Evolutionary conservation across 2,888 invertebrate genomes (phyloP), one percentile per base, ranked within the genome.

Genomic region (Oscheius onirici): DNA sequence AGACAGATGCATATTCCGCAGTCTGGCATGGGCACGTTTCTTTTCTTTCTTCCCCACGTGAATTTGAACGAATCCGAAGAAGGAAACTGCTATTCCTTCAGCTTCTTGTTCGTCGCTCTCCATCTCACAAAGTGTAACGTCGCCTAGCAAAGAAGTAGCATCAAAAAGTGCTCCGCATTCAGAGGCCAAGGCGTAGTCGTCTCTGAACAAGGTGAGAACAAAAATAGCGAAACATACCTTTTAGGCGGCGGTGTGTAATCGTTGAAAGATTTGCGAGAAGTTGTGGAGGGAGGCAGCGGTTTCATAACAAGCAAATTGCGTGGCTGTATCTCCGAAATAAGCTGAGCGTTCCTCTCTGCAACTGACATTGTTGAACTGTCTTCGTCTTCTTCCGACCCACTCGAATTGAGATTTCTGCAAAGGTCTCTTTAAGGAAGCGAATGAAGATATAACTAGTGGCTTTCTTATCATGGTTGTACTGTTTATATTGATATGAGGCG

Each of bases 1-100:
- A 11, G 77, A 73, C 40, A 85, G 61, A 60, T 81, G 75, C 72
- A 81, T 79, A 68, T 77, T 72, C n/a, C 80, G 76, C 17, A 85
- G 73, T 13, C 79, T 67, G 11, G 76, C 71, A 41, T 76, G 74
- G 0, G 72, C 52, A 5, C 73, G 40, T 40, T 71, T 71, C 49
- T 46, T 71, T 17, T 71, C 71, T 49, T 71, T 71, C 57, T 71
- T 71, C 13, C 71, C 71, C 17, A 57, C 40, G 24, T 71, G 71
- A 20, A 71, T 65, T 2, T 5, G 10, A 6, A 71, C 66, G 17
- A 49, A 66, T 8, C 71, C 71, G 26, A 71, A 71, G 46, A 55
- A 71, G 55, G 65, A 65, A 15, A 71, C 66, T n/a, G 71, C 55
- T 8, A 57, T 44, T 17, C 71, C 71, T 8, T 66, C 66, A n/a